These are phyloP conservation scores for Poeciliopsis gracilis DNA, from an alignment of 2,797 vertebrate genomes.

Conservation along the genomic window DNA sequence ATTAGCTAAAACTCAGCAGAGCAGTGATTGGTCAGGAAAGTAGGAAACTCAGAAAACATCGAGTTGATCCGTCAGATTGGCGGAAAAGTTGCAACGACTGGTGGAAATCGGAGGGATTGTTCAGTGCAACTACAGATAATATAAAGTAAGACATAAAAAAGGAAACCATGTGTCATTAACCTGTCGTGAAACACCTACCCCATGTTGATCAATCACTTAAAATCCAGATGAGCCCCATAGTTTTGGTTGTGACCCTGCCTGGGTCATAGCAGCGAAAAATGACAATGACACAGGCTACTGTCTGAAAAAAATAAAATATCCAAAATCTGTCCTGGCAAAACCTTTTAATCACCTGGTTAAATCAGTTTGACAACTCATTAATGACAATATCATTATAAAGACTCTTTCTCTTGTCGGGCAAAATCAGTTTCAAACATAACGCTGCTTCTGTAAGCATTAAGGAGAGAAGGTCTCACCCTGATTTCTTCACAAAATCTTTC, in stretches of 20 bases:
- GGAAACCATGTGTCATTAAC: background rate
- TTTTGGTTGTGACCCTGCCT: background rate
- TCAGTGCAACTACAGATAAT: background rate
- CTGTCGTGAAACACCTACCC: background rate
- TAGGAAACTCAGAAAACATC: too few relatives aligned
- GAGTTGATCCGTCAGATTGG: too few relatives aligned
- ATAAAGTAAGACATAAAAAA: background rate
- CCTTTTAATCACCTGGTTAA: background rate
- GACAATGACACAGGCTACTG: background rate
- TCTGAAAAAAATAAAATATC: background rate
- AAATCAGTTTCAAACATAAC: background rate
- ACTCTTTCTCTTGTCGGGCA: background rate
- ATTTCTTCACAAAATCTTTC: background rate
- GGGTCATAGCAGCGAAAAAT: background rate
- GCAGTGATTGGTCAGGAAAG: too few relatives aligned
- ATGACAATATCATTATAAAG: background rate
- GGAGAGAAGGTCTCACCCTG: background rate
- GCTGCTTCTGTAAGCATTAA: background rate
- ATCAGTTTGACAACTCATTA: background rate
- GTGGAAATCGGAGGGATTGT: too few relatives aligned
- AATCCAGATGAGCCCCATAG: background rate
- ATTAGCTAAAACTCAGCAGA: too few relatives aligned
- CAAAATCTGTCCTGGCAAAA: background rate
- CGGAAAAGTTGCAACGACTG: too few relatives aligned
- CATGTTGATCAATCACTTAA: background rate